phyloP scores from a whole-genome alignment of 2,888 invertebrate genomes.

The Germaria angustata region DNA sequence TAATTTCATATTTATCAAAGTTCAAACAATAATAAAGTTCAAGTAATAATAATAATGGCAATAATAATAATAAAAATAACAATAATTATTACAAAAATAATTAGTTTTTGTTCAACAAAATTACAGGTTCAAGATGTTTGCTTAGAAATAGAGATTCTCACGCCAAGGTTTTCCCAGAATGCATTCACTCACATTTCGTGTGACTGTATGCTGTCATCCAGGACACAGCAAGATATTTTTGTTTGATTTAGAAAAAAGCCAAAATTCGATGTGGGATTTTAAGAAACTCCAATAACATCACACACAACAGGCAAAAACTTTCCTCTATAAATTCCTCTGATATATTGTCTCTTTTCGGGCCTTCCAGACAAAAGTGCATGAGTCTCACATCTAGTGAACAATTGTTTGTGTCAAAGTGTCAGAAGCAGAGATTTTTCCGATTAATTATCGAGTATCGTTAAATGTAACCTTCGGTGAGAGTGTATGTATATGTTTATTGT shows the following conservation, averaged over 20 bases:
- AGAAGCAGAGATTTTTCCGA: slow-evolving; percentile 52
- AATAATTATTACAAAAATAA: slow-evolving; percentile 3
- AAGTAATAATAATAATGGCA: not conserved
- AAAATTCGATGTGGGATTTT: slow-evolving; percentile 58
- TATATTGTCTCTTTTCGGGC: slow-evolving; percentile 1
- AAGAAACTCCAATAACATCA: slow-evolving; percentile 65
- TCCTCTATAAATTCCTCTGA: not conserved
- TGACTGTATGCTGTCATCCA: not conserved
- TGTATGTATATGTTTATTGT: not conserved
- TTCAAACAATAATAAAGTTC: not conserved
- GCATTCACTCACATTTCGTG: slow-evolving; percentile 6
- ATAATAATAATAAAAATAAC: not conserved
- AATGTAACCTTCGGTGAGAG: slow-evolving; percentile 41
- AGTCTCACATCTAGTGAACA: slow-evolving; percentile 4
- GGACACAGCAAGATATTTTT: slow-evolving; percentile 26
- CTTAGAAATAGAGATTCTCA: slow-evolving; percentile 44
- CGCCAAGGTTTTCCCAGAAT: slow-evolving; percentile 55
- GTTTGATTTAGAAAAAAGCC: not conserved
- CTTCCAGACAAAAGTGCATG: not conserved
- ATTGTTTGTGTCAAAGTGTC: slow-evolving; percentile 61
- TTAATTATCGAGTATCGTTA: slow-evolving; percentile 64
- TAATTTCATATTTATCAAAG: slow-evolving; percentile 15
- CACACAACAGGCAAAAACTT: slow-evolving; percentile 53
- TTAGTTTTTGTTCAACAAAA: not conserved
- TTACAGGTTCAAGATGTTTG: not conserved